Base-by-base conservation (phyloP, 2,888 invertebrate genomes). In the Caenorhabditis sinica region DNA sequence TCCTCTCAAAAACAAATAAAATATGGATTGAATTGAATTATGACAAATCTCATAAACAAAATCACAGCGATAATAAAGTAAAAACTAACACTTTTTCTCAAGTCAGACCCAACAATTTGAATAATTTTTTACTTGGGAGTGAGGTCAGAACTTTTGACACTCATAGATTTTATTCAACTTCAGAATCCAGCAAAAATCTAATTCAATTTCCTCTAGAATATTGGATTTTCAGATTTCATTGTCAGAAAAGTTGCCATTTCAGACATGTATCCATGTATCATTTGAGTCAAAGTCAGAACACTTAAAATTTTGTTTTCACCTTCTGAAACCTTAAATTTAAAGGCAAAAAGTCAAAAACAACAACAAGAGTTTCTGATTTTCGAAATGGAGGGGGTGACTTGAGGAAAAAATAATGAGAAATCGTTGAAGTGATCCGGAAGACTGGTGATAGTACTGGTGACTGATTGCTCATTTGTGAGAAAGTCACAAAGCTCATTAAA, bases 361-460 rank as follows among this genome's bases (percentile, higher is more conserved):
- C 28, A 56, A 28, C 13, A 56, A 28, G 28, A 56, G 15, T 5
- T 15, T 56, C 53, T 53, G 53, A 53, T 53, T 56, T 56, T 28
- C 28, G 25, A 13, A 56, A 28, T 28, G 20, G 1, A 20, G 49
- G 17, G 15, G 17, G 4, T 45, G 45, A 45, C 6, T 20, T 23
- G 11, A 25, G 15, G 53, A 56, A 25, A 56, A 28, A 28, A 28
- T 6, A 56, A 28, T 15, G 25, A 56, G 23, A 56, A 28, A 5
- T 56, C 28, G 56, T 56, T 56, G 15, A 56, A 56, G 28, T 56
- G 25, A 56, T 56, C 56, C 28, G 56, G 56, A 56, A 56, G 56
- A 56, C 51, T 51, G 51, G 3, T 28, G 49, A 49, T 20, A 17
- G 4, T 17, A 8, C 13, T 13, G 40, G 8, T 49, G 17, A 49